Evolutionary conservation across 1,140 invertebrate species (phyloP), one percentile per base, ranked within the genome.

Genomic region (Globodera rostochiensis): DNA sequence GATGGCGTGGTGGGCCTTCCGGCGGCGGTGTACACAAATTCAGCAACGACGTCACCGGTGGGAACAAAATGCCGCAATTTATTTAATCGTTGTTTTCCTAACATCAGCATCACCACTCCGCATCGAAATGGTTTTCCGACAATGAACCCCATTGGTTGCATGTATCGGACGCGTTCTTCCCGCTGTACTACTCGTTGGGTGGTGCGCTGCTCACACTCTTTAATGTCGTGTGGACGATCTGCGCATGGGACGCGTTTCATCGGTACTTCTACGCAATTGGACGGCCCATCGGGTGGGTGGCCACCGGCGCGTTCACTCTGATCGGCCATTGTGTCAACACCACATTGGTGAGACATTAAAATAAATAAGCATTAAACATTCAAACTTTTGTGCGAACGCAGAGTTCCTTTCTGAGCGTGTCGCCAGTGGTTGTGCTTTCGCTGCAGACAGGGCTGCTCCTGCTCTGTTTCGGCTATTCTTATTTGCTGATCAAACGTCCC

Each of bases 1-100:
- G 84, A 87, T 15, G 85, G 85, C 9, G 80, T 86, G 46, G 86
- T 87, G 47, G 85, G 85, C 36, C 64, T 86, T 66, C 86, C 85
- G 6, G 74, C 84, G 13, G 45, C 9, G 50, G n/a, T 5, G 25
- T 11, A 19, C 50, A 60, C 21, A 5, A 25, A 53, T 8, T 8
- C 79, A 46, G n/a, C 36, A n/a, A 15, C 11, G 2, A 15, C 73
- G 15, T 67, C 69, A 79, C 6, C 57, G 25, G 45, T 19, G 6
- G 21, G 9, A 70, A 70, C 9, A 13, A 45, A 21, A 70, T 15
- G n/a, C 11, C 19, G 15, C 50, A 64, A 5, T 79, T 79, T 79
- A 6, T 71, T n/a, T 11, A 1, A 76, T 80, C 5, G 46, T 1
- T 73, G 25, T 80, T 50, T 66, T 6, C 60, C 6, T 76, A 9